Base-by-base conservation (phyloP, 2,113 vertebrate genomes). In the Hypomesus transpacificus region DNA sequence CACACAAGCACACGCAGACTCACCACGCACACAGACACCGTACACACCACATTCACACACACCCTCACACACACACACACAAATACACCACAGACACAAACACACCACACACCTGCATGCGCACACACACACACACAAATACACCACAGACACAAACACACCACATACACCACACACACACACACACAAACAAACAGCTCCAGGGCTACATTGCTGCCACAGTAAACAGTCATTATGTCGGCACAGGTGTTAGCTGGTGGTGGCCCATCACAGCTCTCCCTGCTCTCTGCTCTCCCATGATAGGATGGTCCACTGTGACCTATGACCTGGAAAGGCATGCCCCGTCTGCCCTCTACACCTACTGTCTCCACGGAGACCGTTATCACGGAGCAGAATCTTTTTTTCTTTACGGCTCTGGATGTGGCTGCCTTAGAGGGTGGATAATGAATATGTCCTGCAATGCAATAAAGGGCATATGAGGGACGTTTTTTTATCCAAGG, bases 181-280 rank as follows among this genome's bases (percentile, higher is more conserved):
- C 7, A 34, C 24, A 46, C 39, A 46, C 39, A 34, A 1, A 34
- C 24, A 76, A 34, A 53, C 82, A 84, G 88, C 73, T 84, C 76
- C 79, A 81, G 83, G 86, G 87, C 81, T 84, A 83, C 75, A 86
- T 85, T 83, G 80, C 79, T 65, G 72, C 75, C 68, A 51, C 52
- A 79, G 87, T 89, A 91, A 92, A 92, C 87, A 92, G 82, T 91
- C 82, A 91, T 93, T 92, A 91, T 81, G 83, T 58, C 73, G 46
- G 76, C 80, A 80, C 87, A 90, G 88, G 89, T 88, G 87, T 89
- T 82, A 81, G 87, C 76, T 77, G 84, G 78, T 72, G 85, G 79
- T 71, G 64, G 79, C 59, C 18, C 61, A 75, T 74, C 39, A 5
- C 39, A 46, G 39, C 39, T 11, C 39, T 46, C 9, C 8, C 39